A percentile compares a stretch with the other conserved stretches of the same genome.
Conservation (phyloP, 1,140 invertebrate species). For the Pantala flavescens region DNA sequence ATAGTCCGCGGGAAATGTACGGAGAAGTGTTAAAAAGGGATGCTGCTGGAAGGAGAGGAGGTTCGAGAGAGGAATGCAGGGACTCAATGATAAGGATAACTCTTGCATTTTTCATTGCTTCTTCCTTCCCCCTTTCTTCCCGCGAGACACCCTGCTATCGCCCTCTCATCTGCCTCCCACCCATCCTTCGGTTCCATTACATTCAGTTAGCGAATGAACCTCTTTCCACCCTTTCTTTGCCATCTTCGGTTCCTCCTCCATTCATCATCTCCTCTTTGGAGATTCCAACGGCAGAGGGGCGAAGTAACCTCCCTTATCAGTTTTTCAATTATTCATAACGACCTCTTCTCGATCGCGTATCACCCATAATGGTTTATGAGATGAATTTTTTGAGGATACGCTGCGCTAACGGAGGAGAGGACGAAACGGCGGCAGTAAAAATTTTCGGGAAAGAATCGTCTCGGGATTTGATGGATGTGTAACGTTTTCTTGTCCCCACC, state of each 20-base stretch:
- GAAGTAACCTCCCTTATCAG: neutral
- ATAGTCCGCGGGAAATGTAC: neutral
- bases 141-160: neutral
- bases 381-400: conserved; percentile 6
- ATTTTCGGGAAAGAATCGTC: neutral
- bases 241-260: too few relatives aligned
- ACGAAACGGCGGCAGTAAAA: neutral
- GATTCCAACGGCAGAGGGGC: neutral
- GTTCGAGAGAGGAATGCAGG: neutral
- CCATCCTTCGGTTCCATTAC: neutral
- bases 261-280: neutral
- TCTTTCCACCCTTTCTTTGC: too few relatives aligned
- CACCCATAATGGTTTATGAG: conserved; percentile 1
- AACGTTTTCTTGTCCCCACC: neutral
- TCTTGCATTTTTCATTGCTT: conserved; percentile 10
- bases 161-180: neutral
- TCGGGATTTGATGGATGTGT: conserved; percentile 4
- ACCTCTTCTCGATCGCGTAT: neutral
- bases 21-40: neutral
- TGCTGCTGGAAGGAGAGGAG: neutral
- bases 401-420: neutral
- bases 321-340: conserved; percentile 10
- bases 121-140: neutral
- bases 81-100: conserved; percentile 2
- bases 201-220: too few relatives aligned